These are phyloP conservation scores for Sorex maritimensis DNA, from an alignment of 2,797 vertebrate species.

Conservation along the genomic window DNA sequence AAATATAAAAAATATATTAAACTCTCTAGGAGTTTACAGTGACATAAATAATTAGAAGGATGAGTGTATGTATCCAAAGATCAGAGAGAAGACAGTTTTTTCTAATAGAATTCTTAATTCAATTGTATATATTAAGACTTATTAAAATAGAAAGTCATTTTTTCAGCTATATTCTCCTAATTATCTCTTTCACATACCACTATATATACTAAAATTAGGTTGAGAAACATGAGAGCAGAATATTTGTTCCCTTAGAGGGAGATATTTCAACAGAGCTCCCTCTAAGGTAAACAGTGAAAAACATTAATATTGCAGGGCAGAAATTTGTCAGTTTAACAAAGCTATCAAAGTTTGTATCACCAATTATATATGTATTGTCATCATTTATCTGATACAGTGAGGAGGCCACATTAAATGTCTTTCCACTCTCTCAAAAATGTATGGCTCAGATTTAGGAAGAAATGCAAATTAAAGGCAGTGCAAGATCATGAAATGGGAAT, in stretches of 20 bases:
- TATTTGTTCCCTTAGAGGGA: not conserved
- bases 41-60: not conserved
- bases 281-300: slow-evolving; percentile 24
- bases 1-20: too few relatives aligned
- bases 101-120: not conserved
- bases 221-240: not conserved
- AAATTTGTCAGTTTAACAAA: slow-evolving; percentile 52
- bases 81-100: not conserved
- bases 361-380: not conserved
- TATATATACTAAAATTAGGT: slow-evolving; percentile 12
- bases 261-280: not conserved
- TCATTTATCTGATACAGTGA: not conserved
- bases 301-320: not conserved
- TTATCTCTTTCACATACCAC: not conserved
- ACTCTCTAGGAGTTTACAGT: not conserved
- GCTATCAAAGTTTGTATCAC: slow-evolving; percentile 12
- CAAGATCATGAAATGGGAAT: not conserved
- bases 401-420: not conserved
- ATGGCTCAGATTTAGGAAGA: not conserved
- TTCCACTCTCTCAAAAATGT: not conserved
- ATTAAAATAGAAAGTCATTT: too few relatives aligned
- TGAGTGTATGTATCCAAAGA: not conserved
- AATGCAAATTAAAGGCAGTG: not conserved
- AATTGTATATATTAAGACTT: not conserved
- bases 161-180: not conserved